Evolutionary conservation across 2,888 invertebrate genomes (phyloP).

Genomic region (Pachydiplax longipennis): DNA sequence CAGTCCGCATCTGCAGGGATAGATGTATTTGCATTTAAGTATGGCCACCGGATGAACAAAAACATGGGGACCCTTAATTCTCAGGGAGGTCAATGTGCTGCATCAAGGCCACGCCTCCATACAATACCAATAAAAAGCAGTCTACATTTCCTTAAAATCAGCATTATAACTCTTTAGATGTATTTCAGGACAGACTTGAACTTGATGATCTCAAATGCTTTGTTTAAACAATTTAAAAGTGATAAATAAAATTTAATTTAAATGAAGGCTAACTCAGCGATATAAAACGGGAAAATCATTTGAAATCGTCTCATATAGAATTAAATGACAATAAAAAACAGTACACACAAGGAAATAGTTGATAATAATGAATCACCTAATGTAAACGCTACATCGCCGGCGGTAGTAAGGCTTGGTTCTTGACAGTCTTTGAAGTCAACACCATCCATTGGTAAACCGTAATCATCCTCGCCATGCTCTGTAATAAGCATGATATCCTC

Average conservation of each 20-base stretch:
- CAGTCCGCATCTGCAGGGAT: constrained; percentile 53
- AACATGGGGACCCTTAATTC: constrained; percentile 2
- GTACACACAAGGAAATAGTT: not conserved
- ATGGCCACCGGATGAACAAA: not conserved
- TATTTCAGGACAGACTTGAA: no score
- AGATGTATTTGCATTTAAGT: not conserved
- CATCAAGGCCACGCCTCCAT: not conserved
- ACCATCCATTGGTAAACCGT: constrained; percentile 23
- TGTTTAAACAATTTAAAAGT: no score
- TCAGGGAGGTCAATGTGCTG: not conserved
- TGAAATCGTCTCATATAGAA: not conserved
- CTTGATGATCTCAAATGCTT: no score
- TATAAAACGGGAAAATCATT: no score
- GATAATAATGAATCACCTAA: not conserved
- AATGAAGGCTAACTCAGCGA: not conserved
- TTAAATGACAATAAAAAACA: not conserved
- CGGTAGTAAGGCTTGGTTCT: not conserved
- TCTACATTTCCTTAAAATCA: no score
- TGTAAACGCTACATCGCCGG: constrained; percentile 24
- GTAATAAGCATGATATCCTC: constrained; percentile 12
- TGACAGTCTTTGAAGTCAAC: constrained; percentile 7
- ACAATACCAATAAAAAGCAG: not conserved
- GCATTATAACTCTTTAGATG: no score
- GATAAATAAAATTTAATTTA: no score
- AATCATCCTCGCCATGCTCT: constrained; percentile 29